A percentile compares a stretch with the other conserved stretches of the same genome.
Evolutionary conservation across 2,888 invertebrate genomes (phyloP).

Genomic region (Parascotia fuliginaria): DNA sequence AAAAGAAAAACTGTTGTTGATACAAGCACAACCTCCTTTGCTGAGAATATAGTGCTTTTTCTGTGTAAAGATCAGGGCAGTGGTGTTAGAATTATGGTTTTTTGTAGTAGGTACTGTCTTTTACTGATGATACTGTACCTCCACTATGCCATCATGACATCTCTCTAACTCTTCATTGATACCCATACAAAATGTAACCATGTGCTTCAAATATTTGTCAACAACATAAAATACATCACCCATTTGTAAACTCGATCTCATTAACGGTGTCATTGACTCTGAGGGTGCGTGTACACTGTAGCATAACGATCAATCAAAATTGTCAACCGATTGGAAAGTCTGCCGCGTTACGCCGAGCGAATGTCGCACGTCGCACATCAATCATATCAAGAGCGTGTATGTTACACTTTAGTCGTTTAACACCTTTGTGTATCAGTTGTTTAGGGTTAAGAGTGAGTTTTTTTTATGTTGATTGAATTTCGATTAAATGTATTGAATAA

Average conservation of each 20-base stretch:
- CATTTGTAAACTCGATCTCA: constrained; percentile 57
- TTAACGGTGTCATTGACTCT: constrained; percentile 49
- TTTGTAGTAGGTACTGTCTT: no score
- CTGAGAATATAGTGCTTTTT: no score
- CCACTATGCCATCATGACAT: background rate
- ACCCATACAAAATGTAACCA: background rate
- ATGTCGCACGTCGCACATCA: constrained; percentile 71
- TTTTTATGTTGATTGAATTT: background rate
- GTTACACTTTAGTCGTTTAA: constrained; percentile 42
- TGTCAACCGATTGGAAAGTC: constrained; percentile 82
- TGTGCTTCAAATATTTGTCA: background rate
- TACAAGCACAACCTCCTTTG: no score
- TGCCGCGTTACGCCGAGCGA: constrained; percentile 66
- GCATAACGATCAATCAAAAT: constrained; percentile 78
- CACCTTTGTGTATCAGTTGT: constrained; percentile 5
- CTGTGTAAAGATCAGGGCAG: no score
- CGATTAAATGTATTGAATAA: no score
- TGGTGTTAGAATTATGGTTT: no score
- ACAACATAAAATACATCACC: constrained; percentile 32
- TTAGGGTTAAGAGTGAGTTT: background rate
- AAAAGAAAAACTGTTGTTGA: no score
- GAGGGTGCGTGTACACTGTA: constrained; percentile 46
- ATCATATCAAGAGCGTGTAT: constrained; percentile 64
- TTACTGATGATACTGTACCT: no score
- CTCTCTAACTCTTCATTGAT: no score